Conservation (phyloP, 2,888 invertebrate genomes). For the Pyrochroa serraticornis region DNA sequence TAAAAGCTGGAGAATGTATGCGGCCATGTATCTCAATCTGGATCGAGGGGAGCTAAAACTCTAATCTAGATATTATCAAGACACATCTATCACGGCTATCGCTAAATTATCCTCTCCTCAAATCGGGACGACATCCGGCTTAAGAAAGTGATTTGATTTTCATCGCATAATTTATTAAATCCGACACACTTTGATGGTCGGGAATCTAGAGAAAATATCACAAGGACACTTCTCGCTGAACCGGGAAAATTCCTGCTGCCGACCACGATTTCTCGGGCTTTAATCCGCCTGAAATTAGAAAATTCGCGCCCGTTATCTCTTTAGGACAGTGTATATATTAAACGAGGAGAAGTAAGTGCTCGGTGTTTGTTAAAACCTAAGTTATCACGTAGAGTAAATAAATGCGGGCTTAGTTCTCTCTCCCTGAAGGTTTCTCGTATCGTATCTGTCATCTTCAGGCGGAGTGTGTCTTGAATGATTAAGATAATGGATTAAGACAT, state of each 20-base stretch:
- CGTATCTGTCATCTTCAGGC: slow-evolving; percentile 32
- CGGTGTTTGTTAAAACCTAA: slow-evolving; percentile 24
- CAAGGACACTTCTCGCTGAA: too few relatives aligned
- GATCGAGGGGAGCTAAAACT: too few relatives aligned
- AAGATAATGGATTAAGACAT: slow-evolving; percentile 45
- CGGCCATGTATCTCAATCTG: too few relatives aligned
- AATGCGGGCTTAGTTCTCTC: slow-evolving; percentile 19
- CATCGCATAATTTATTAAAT: too few relatives aligned
- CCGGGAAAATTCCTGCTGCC: not conserved
- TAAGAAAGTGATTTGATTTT: too few relatives aligned
- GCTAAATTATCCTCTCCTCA: too few relatives aligned
- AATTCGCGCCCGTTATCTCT: slow-evolving; percentile 21
- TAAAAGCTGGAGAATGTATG: too few relatives aligned
- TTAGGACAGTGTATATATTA: slow-evolving; percentile 13
- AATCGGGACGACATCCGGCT: too few relatives aligned
- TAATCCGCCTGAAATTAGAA: slow-evolving; percentile 17
- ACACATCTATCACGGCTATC: too few relatives aligned
- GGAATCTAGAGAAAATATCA: too few relatives aligned
- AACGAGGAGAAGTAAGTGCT: slow-evolving; percentile 16
- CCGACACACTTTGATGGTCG: too few relatives aligned
- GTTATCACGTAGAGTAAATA: slow-evolving; percentile 27
- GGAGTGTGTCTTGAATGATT: slow-evolving; percentile 39
- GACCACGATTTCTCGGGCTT: not conserved
- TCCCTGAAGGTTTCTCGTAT: slow-evolving; percentile 26
- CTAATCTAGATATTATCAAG: too few relatives aligned